These are phyloP conservation scores for Hermodice carunculata DNA, from an alignment of 2,888 invertebrate species.

Conservation along the genomic window DNA sequence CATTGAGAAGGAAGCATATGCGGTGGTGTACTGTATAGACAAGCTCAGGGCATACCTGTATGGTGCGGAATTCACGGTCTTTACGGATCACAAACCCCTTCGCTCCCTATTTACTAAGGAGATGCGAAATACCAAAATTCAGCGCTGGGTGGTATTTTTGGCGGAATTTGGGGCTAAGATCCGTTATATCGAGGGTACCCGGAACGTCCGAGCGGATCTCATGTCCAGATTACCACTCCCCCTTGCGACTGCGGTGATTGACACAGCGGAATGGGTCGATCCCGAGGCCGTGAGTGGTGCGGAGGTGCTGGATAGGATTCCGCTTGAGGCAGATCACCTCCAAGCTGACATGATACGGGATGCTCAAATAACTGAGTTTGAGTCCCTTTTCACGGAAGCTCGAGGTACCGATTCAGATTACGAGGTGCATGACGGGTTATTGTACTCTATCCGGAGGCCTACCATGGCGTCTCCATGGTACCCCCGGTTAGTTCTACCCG, in stretches of 20 bases:
- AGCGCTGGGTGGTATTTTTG: conserved; percentile 13
- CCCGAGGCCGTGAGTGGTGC: background rate
- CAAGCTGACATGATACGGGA: too few species aligned
- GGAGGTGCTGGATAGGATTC: too few species aligned
- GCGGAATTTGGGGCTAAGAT: conserved; percentile 16
- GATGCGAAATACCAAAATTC: conserved; percentile 10
- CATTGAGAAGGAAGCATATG: conserved; percentile 18
- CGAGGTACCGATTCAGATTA: too few species aligned
- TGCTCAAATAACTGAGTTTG: too few species aligned
- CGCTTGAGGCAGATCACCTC: too few species aligned
- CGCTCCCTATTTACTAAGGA: conserved; percentile 1
- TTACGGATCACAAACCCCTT: conserved; percentile 22
- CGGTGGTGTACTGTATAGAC: background rate
- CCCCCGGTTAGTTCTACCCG: too few species aligned
- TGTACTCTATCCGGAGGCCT: too few species aligned
- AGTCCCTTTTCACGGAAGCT: too few species aligned
- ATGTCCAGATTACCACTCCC: background rate
- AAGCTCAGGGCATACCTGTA: conserved; percentile 13
- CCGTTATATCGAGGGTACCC: background rate
- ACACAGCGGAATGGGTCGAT: background rate
- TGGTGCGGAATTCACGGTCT: background rate
- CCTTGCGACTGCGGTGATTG: background rate
- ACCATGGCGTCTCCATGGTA: too few species aligned
- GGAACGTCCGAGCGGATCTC: conserved; percentile 11
- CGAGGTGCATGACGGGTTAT: too few species aligned